Conservation (phyloP, 2,113 vertebrate species). For the Rhinichthys klamathensis region DNA sequence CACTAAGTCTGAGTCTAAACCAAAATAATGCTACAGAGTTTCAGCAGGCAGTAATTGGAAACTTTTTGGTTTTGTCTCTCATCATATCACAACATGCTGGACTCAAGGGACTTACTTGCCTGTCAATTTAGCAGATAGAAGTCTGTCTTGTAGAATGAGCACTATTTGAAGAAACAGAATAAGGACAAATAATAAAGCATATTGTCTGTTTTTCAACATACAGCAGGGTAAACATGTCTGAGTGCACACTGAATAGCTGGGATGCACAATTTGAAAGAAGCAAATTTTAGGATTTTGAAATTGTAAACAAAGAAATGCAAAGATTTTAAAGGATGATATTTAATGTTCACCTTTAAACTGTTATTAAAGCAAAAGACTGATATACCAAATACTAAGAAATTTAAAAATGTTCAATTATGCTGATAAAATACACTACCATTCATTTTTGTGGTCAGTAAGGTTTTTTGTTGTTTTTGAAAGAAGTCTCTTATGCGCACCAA, state of each 20-base stretch:
- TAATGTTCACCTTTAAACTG: not conserved
- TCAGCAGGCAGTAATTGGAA: slow-evolving; percentile 15
- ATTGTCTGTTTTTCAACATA: not conserved
- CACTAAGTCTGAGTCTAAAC: slow-evolving; percentile 16
- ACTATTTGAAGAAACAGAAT: not conserved
- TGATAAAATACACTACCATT: not conserved
- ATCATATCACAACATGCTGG: slow-evolving; percentile 3
- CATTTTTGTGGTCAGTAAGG: not conserved
- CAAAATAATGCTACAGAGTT: slow-evolving; percentile 2
- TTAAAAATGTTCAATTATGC: not conserved
- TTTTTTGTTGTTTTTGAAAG: not conserved
- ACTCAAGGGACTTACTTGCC: not conserved
- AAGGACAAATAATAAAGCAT: not conserved
- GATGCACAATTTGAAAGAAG: not conserved
- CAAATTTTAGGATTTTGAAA: not conserved
- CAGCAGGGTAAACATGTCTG: not conserved
- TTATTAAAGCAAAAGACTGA: not conserved
- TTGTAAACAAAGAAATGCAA: not conserved
- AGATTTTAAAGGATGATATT: not conserved
- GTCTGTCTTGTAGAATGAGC: slow-evolving; percentile 22
- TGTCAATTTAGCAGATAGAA: not conserved
- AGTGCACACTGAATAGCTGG: not conserved
- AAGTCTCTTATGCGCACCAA: not conserved
- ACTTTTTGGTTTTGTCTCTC: slow-evolving; percentile 12
- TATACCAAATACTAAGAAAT: not conserved